A percentile compares a stretch with the other conserved stretches of the same genome.
phyloP scores from a whole-genome alignment of 1,140 invertebrate species.

The Drosophila elegans region DNA sequence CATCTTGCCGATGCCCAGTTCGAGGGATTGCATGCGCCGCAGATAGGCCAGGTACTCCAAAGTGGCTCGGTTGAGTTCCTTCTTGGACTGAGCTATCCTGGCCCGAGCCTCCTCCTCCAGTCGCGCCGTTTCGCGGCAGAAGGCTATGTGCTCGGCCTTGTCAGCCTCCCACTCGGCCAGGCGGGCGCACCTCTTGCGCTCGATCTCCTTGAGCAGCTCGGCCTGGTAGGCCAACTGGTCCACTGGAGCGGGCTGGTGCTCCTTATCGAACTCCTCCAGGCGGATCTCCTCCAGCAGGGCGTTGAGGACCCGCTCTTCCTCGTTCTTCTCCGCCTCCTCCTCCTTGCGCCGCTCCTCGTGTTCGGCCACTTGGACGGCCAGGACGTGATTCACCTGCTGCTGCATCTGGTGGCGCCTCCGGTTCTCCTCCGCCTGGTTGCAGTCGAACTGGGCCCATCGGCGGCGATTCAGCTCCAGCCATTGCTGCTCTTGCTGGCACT shows the following conservation, averaged over 20 bases:
- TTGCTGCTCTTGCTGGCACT: conserved; percentile 57
- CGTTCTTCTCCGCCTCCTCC: conserved; percentile 35
- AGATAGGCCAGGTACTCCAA: conserved; percentile 69
- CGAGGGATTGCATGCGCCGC: conserved; percentile 62
- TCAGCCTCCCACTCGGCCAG: conserved; percentile 40
- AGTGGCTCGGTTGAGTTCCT: conserved; percentile 57
- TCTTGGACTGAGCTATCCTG: conserved; percentile 37
- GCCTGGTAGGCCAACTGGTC: conserved; percentile 49
- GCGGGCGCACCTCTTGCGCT: conserved; percentile 36
- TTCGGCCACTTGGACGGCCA: conserved; percentile 57
- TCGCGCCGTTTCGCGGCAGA: conserved; percentile 54
- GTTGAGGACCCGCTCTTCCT: conserved; percentile 46
- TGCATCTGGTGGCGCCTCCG: conserved; percentile 39
- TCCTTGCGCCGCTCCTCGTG: conserved; percentile 42
- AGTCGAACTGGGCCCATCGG: conserved; percentile 58
- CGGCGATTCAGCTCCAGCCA: conserved; percentile 65
- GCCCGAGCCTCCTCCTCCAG: conserved; percentile 53
- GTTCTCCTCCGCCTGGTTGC: conserved; percentile 38
- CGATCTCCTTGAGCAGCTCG: conserved; percentile 65
- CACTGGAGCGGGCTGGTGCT: conserved; percentile 9
- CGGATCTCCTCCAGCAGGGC: conserved; percentile 68
- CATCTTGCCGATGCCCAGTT: conserved; percentile 68
- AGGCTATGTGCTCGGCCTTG: conserved; percentile 57
- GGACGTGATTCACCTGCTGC: conserved; percentile 44
- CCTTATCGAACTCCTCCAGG: conserved; percentile 62